Evolutionary conservation across 1,140 invertebrate genomes (phyloP).

Genomic region (Amphibalanus amphitrite): DNA sequence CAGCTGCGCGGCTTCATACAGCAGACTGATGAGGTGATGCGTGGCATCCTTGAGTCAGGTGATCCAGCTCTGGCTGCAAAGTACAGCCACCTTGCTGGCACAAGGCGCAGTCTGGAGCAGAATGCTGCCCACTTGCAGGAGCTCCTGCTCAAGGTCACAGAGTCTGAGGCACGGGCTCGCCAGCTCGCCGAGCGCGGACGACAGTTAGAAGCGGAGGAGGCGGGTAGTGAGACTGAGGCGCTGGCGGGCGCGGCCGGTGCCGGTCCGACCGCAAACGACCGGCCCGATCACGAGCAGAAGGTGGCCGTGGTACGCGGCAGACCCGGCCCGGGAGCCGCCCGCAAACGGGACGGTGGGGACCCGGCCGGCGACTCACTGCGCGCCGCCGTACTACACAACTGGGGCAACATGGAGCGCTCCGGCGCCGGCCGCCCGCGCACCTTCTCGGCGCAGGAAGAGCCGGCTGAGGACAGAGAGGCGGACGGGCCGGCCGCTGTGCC

Average conservation of each 20-base stretch:
- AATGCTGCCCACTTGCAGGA: neutral
- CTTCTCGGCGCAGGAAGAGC: neutral
- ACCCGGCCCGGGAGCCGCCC: neutral
- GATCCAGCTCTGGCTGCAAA: neutral
- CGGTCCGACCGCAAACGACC: neutral
- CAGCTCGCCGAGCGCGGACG: neutral
- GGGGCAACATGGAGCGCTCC: neutral
- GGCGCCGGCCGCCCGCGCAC: neutral
- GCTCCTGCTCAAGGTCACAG: neutral
- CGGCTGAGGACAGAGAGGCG: neutral
- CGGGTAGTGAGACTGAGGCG: neutral
- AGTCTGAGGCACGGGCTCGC: neutral
- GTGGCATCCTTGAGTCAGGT: neutral
- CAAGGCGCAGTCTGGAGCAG: neutral
- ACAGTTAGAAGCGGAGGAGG: neutral
- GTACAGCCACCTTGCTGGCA: slow-evolving; percentile 1
- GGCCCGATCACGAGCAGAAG: neutral
- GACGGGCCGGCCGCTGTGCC: neutral
- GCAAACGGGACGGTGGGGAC: neutral
- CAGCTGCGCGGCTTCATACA: neutral
- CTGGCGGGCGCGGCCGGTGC: no score
- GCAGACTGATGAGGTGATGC: neutral
- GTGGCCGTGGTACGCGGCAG: neutral
- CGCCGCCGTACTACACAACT: neutral
- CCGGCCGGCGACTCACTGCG: neutral